A percentile compares a stretch with the other conserved stretches of the same genome.
These are phyloP conservation scores for Deilephila elpenor DNA, from an alignment of 2,888 invertebrate species.

Conservation along the genomic window DNA sequence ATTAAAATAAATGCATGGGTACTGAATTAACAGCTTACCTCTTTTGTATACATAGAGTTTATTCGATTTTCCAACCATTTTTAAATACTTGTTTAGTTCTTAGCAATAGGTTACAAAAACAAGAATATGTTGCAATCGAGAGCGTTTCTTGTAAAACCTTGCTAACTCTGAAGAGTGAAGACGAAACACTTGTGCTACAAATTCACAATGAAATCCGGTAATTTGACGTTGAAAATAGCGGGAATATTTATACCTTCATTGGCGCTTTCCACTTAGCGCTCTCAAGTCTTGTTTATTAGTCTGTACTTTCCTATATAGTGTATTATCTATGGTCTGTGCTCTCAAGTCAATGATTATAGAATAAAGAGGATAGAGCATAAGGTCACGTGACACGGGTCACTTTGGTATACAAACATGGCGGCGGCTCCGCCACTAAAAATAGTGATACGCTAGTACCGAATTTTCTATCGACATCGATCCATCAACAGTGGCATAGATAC, in stretches of 20 bases:
- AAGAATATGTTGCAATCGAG: not conserved
- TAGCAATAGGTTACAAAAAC: not conserved
- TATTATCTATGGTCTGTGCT: too few species aligned
- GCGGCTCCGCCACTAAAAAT: too few species aligned
- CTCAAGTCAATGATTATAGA: too few species aligned
- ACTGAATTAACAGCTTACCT: conserved; percentile 60
- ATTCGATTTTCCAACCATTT: conserved; percentile 70
- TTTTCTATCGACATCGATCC: too few species aligned
- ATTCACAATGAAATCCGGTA: not conserved
- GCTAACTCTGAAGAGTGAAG: not conserved
- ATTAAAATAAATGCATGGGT: not conserved
- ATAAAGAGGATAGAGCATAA: too few species aligned
- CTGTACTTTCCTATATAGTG: too few species aligned
- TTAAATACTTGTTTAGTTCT: not conserved
- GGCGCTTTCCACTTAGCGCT: too few species aligned
- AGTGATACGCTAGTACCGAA: too few species aligned
- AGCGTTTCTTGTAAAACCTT: not conserved
- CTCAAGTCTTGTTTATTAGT: too few species aligned
- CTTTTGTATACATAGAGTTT: conserved; percentile 77
- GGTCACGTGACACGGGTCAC: too few species aligned
- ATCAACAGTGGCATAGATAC: too few species aligned
- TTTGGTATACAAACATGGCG: too few species aligned
- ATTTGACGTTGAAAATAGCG: conserved; percentile 16
- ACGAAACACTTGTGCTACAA: not conserved
- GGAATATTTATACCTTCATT: not conserved